Percentiles rank a stretch among this genome's conserved stretches.
Conservation (phyloP, 2,888 invertebrate species). For the Chouioia cunea region DNA sequence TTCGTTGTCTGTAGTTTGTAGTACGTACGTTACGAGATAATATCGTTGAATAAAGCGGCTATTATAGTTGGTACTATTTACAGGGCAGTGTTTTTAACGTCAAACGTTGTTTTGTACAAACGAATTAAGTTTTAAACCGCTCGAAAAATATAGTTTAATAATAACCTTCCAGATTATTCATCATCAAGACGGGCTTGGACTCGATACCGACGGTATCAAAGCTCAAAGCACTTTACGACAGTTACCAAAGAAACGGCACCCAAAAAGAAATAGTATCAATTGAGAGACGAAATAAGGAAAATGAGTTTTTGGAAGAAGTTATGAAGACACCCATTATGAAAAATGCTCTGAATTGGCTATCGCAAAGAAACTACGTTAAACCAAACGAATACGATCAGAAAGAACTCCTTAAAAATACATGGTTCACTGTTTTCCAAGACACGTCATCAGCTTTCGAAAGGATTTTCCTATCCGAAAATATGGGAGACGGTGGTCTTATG, state of each 20-base stretch:
- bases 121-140: too few relatives aligned
- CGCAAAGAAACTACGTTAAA: conserved; percentile 55
- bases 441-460: conserved; percentile 94
- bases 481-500: conserved; percentile 76
- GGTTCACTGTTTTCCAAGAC: conserved; percentile 83
- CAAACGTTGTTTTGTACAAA: too few relatives aligned
- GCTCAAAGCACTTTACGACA: conserved; percentile 56
- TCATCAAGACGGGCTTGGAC: conserved; percentile 52
- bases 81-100: too few relatives aligned
- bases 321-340: conserved; percentile 60
- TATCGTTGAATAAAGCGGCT: too few relatives aligned
- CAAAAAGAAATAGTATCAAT: conserved; percentile 54
- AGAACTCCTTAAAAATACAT: conserved; percentile 78
- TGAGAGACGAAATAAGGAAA: conserved; percentile 55
- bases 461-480: conserved; percentile 88
- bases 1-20: too few relatives aligned
- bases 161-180: conserved; percentile 54
- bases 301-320: conserved; percentile 57
- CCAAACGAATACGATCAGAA: conserved; percentile 72
- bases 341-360: conserved; percentile 57
- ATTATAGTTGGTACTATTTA: too few relatives aligned
- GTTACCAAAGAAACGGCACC: conserved; percentile 55
- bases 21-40: too few relatives aligned
- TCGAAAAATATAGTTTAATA: too few relatives aligned
- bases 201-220: conserved; percentile 56